Evolutionary conservation across 2,113 vertebrate species (phyloP).

Genomic region (Podarcis cretensis): DNA sequence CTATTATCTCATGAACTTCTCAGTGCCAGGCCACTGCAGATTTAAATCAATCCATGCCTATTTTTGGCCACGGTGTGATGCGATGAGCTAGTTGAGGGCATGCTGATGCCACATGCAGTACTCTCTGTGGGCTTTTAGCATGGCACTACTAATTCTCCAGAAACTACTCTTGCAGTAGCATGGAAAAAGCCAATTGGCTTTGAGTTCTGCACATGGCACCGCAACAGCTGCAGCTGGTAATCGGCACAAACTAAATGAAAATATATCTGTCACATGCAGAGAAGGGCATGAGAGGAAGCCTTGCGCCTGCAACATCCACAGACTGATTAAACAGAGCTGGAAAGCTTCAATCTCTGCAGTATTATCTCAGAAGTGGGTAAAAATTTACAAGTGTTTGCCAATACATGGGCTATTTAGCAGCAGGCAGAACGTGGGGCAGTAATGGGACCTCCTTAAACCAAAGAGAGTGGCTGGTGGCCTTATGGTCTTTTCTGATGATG

Average conservation of each 20-base stretch:
- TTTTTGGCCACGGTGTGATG: not conserved
- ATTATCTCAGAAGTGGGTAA: conserved; percentile 23
- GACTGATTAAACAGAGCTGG: conserved; percentile 1
- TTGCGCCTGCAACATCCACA: conserved; percentile 1
- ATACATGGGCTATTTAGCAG: not conserved
- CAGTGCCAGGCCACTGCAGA: not conserved
- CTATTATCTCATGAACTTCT: not conserved
- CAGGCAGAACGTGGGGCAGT: not conserved
- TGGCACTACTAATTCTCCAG: not conserved
- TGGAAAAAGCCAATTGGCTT: not conserved
- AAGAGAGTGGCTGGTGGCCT: not conserved
- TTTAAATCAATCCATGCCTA: not conserved
- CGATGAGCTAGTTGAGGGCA: not conserved
- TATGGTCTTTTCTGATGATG: not conserved
- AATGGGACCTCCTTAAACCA: too few relatives aligned
- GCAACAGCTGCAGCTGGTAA: not conserved
- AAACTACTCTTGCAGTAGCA: not conserved
- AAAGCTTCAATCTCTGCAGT: conserved; percentile 11
- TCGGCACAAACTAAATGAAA: not conserved
- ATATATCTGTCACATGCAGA: not conserved
- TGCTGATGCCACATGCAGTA: not conserved
- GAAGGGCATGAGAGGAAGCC: not conserved
- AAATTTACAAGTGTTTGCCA: not conserved
- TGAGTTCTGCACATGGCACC: not conserved
- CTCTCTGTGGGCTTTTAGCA: not conserved